Evolutionary conservation across 2,113 vertebrate genomes (phyloP), one percentile per base, ranked within the genome.

Genomic region (Labeo rohita): DNA sequence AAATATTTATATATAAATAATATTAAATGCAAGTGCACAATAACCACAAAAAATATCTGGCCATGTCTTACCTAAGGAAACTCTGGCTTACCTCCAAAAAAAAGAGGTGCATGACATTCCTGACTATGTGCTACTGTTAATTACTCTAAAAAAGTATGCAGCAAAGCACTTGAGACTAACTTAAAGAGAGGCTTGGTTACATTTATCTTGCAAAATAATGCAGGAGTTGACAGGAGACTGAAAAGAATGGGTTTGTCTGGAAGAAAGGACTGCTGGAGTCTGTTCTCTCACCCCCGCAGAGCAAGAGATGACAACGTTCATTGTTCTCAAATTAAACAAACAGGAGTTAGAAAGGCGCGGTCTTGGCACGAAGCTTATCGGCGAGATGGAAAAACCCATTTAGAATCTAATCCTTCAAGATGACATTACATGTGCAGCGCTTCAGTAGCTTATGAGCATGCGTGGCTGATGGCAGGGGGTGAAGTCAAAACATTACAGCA

Each of bases 351-450:
- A 91, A 87, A 90, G 89, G 91, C 91, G 89, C 15, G 54, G 89
- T 92, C 84, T 76, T 88, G 80, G 89, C 88, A 85, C n/a, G 61
- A 79, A 90, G 92, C 92, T 94, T 91, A 93, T 90, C 89, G 84
- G 84, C 11, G 84, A 89, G 83, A 91, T 70, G 84, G 90, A 93
- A 92, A 92, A 93, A 89, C 86, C 91, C 89, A 92, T 94, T 94
- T 93, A 93, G 91, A 90, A 90, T 92, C 87, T 92, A 95, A 95
- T 94, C 94, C 94, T 93, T 91, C 92, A 94, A 94, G 93, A 95
- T 92, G 93, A 94, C 92, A 93, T 93, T 93, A 89, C 93, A 93
- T 92, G 92, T 75, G 59, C 87, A 16, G 90, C 93, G 90, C 94
- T 94, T 94, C 94, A 95, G 94, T 94, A 93, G 93, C 94, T 94